Evolutionary conservation across 2,888 invertebrate species (phyloP).

Genomic region (Uloborus plumipes): DNA sequence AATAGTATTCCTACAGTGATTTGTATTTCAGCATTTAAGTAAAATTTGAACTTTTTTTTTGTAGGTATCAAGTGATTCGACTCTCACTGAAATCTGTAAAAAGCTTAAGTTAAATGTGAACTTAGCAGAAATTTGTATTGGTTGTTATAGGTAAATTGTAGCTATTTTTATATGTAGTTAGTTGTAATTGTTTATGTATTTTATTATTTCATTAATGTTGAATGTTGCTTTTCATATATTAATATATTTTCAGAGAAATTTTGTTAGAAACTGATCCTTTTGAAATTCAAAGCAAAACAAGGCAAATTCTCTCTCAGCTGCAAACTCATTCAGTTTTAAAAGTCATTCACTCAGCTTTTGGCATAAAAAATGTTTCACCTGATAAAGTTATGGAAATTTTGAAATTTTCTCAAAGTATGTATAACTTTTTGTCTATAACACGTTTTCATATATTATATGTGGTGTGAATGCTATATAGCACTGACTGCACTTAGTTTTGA

Average conservation of each 20-base stretch:
- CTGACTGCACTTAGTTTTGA: no score
- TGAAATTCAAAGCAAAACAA: slow-evolving; percentile 38
- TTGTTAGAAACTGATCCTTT: slow-evolving; percentile 6
- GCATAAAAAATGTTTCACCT: slow-evolving; percentile 39
- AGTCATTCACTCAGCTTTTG: slow-evolving; percentile 46
- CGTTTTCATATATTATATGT: no score
- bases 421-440: no score
- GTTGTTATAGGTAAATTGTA: slow-evolving; percentile 21
- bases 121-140: slow-evolving; percentile 43
- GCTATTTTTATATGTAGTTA: background rate
- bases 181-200: background rate
- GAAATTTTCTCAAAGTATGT: slow-evolving; percentile 27
- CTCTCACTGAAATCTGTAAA: slow-evolving; percentile 22
- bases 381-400: slow-evolving; percentile 30
- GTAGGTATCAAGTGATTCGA: slow-evolving; percentile 26
- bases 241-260: slow-evolving; percentile 22
- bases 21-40: no score
- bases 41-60: background rate
- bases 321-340: slow-evolving; percentile 40
- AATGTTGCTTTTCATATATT: no score
- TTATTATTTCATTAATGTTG: background rate
- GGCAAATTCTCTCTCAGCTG: slow-evolving; percentile 41
- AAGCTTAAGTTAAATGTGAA: slow-evolving; percentile 38
- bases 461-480: no score
- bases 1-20: no score